Evolutionary conservation across 1,140 invertebrate species (phyloP), one percentile per base, ranked within the genome.

Genomic region (Drosophila rhopaloa): DNA sequence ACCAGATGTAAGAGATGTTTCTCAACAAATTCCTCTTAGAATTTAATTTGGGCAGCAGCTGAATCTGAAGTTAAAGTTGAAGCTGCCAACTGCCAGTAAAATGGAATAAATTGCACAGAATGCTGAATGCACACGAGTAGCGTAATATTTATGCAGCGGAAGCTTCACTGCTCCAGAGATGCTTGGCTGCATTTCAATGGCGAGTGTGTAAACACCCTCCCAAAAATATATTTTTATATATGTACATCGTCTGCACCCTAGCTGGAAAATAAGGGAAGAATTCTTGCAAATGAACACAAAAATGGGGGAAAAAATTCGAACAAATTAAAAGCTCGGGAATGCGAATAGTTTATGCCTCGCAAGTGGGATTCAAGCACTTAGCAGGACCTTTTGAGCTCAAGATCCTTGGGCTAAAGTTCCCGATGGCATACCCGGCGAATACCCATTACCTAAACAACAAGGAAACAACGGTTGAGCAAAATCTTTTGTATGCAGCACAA

Each of bases 251-350:
- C 58, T 71, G 24, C 73, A 66, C 65, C 44, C 65, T 51, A 14
- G 37, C 47, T 40, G 61, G 44, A 50, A 81, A 89, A 89, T 84
- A 88, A 84, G 83, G 84, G 84, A 89, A 89, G 77, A 88, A 84
- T 80, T 89, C 73, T 80, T 88, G 83, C 79, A 86, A 86, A 86
- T 86, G 84, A 86, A 86, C 83, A 89, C 67, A 83, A 83, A 88
- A 77, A 89, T 86, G 54, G 37, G 53, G 61, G 51, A 78, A 76
- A 76, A 58, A 71, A 71, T 50, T 58, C 29, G 53, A 48, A 66
- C 54, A 75, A 67, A 76, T 67, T 48, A 37, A 48, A 44, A 73
- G 46, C 51, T 19, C 8, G 29, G 11, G 19, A 27, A 65, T 59
- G 14, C 71, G 71, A 72, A 72, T 16, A 32, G 9, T 50, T 24